Evolutionary conservation across 2,888 invertebrate species (phyloP).

Genomic region (Drosophila tripunctata): DNA sequence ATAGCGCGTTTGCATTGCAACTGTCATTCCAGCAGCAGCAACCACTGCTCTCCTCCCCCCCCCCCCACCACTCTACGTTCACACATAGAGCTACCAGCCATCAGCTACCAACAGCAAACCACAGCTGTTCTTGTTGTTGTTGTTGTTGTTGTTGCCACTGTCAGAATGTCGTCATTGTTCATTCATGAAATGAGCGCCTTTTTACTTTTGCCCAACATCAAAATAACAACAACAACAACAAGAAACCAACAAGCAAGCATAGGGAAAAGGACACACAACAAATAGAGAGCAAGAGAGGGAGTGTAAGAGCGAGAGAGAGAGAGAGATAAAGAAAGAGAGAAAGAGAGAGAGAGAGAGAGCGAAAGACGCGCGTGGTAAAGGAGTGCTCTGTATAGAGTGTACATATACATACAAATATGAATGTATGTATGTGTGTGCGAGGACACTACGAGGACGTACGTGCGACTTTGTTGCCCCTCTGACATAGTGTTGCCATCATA

Average conservation of each 20-base stretch:
- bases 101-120: background rate
- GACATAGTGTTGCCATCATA: too few species aligned
- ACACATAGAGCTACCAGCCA: too few species aligned
- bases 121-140: background rate
- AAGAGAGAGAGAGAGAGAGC: conserved; percentile 3
- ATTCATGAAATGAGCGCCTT: conserved; percentile 75
- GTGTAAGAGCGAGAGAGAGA: background rate
- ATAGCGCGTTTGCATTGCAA: conserved; percentile 59
- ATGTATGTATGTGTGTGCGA: conserved; percentile 52
- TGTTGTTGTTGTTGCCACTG: conserved; percentile 39
- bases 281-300: conserved; percentile 13
- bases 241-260: conserved; percentile 18
- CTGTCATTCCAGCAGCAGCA: conserved; percentile 4
- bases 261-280: conserved; percentile 5
- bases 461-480: conserved; percentile 63
- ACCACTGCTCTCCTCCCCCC: too few species aligned
- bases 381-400: conserved; percentile 49
- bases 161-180: conserved; percentile 79
- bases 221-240: conserved; percentile 29
- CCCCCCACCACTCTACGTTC: background rate
- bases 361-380: conserved; percentile 61
- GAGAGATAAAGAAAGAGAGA: background rate
- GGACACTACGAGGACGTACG: conserved; percentile 75
- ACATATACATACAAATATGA: background rate
- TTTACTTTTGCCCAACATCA: conserved; percentile 55